Percentiles rank a stretch among this genome's conserved stretches.
Evolutionary conservation across 2,797 vertebrate species (phyloP).

Genomic region (Natrix natrix): DNA sequence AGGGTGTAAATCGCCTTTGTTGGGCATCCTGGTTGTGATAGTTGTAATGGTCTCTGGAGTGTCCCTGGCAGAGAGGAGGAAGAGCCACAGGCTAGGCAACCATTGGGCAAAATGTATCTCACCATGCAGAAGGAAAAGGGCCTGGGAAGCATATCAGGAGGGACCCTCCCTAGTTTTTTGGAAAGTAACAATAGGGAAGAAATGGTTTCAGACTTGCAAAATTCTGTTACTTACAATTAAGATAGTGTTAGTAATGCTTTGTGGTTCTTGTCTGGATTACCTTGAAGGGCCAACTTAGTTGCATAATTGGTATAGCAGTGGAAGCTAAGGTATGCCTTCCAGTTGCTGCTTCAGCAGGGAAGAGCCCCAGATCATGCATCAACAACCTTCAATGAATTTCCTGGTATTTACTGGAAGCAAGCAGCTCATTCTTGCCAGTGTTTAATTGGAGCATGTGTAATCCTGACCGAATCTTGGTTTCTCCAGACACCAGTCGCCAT

Average conservation of each 20-base stretch:
- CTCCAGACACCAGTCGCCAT: not conserved
- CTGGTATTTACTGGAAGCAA: not conserved
- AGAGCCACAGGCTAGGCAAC: not conserved
- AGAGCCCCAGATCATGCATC: not conserved
- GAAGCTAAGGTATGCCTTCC: not conserved
- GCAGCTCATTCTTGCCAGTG: not conserved
- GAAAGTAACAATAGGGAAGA: not conserved
- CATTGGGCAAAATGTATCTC: not conserved
- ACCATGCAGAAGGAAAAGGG: not conserved
- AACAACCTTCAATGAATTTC: not conserved
- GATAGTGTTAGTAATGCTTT: not conserved
- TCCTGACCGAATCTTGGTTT: not conserved
- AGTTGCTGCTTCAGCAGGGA: not conserved
- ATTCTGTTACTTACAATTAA: not conserved
- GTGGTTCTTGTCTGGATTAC: not conserved
- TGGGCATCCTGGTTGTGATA: not conserved
- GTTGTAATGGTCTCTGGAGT: not conserved
- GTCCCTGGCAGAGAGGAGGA: not conserved
- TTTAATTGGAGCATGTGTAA: not conserved
- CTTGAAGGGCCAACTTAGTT: not conserved
- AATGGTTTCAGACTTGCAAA: not conserved
- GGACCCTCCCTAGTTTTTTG: not conserved
- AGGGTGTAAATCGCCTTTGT: not conserved
- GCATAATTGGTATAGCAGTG: not conserved
- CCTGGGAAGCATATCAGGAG: not conserved